phyloP scores from a whole-genome alignment of 2,113 vertebrate species.

The Cochlearius cochlearius region DNA sequence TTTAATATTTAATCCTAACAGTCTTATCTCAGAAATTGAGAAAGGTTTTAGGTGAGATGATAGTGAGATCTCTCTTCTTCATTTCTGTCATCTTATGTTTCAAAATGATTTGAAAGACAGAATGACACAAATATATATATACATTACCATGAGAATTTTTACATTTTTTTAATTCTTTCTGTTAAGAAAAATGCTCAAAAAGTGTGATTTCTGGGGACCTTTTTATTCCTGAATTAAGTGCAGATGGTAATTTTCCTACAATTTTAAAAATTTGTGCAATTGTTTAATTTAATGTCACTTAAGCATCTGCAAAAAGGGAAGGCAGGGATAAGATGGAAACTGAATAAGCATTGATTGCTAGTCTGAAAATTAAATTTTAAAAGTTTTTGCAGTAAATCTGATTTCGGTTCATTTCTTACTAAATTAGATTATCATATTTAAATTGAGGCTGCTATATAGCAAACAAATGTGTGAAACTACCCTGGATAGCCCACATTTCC shows the following conservation, averaged over 20 bases:
- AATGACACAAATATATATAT: constrained; percentile 1
- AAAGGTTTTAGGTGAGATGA: background rate
- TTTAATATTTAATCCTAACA: constrained; percentile 52
- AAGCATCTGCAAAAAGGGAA: constrained; percentile 71
- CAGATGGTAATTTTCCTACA: constrained; percentile 70
- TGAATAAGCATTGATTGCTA: constrained; percentile 79
- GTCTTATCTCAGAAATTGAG: background rate
- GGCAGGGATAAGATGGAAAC: constrained; percentile 64
- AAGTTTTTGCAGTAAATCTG: constrained; percentile 73
- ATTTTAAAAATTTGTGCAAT: constrained; percentile 71
- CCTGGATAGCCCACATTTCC: constrained; percentile 30
- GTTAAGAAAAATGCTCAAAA: constrained; percentile 64
- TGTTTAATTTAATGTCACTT: constrained; percentile 76
- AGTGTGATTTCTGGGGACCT: constrained; percentile 65
- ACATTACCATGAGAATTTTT: constrained; percentile 43
- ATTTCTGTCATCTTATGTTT: constrained; percentile 57
- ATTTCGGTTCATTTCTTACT: constrained; percentile 71
- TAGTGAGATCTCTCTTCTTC: constrained; percentile 3
- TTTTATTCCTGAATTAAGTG: constrained; percentile 70
- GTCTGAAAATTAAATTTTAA: constrained; percentile 72
- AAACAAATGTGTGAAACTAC: constrained; percentile 53
- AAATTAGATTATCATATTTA: constrained; percentile 77
- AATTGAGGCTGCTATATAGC: constrained; percentile 37
- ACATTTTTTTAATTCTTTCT: constrained; percentile 51
- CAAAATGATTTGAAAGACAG: constrained; percentile 50